A percentile compares a stretch with the other conserved stretches of the same genome.
Conservation (phyloP, 1,140 invertebrate genomes). For the Pseudobourletiella spinata region DNA sequence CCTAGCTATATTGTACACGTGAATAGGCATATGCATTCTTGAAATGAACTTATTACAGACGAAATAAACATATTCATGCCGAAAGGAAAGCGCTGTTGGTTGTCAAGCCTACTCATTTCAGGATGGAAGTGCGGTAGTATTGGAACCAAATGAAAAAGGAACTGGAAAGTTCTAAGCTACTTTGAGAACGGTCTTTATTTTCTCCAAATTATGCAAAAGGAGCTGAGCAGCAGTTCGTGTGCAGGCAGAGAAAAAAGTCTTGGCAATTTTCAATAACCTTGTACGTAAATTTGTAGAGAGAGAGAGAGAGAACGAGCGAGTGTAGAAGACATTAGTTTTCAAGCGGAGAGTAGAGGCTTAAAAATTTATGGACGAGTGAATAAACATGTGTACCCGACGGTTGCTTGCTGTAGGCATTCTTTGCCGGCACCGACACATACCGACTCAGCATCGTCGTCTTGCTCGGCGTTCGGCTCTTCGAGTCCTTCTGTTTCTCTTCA, state of each 20-base stretch:
- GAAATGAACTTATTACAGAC: too few species aligned
- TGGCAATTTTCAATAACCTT: neutral
- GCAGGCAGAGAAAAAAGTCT: too few species aligned
- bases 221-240: too few species aligned
- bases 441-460: neutral
- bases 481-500: neutral
- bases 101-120: too few species aligned
- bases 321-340: neutral
- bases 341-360: neutral
- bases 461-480: constrained; percentile 1
- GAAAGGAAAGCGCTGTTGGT: neutral
- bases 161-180: too few species aligned
- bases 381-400: constrained; percentile 3
- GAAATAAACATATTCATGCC: neutral
- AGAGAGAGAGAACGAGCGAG: neutral
- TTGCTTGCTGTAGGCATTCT: constrained; percentile 6
- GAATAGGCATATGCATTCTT: too few species aligned
- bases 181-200: too few species aligned
- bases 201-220: too few species aligned
- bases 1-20: too few species aligned
- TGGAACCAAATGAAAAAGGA: too few species aligned
- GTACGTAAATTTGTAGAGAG: neutral
- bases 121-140: too few species aligned
- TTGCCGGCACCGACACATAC: constrained; percentile 2
- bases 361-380: constrained; percentile 11